phyloP scores from a whole-genome alignment of 2,113 vertebrate species.

The Labeo catla region DNA sequence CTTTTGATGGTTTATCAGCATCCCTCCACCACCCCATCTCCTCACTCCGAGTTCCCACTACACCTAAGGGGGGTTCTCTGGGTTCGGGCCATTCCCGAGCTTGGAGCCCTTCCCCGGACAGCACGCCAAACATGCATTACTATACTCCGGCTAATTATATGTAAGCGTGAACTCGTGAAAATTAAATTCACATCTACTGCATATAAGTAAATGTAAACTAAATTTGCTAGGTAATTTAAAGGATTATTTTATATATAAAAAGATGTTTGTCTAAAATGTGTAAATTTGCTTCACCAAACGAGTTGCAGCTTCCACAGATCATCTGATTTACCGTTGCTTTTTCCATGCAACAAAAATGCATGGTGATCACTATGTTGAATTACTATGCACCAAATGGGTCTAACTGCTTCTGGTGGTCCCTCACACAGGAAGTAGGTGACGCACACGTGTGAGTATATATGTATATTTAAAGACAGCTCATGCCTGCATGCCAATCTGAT shows the following conservation, averaged over 20 bases:
- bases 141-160: too few relatives aligned
- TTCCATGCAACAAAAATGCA: not conserved
- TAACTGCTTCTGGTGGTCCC: not conserved
- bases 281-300: not conserved
- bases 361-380: not conserved
- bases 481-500: not conserved
- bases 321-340: not conserved
- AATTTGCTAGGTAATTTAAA: not conserved
- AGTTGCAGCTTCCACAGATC: not conserved
- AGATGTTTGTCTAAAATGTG: not conserved
- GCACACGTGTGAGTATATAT: not conserved
- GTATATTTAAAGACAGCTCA: not conserved
- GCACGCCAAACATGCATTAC: too few relatives aligned
- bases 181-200: not conserved
- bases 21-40: too few relatives aligned
- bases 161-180: too few relatives aligned
- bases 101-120: too few relatives aligned
- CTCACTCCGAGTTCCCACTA: too few relatives aligned
- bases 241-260: not conserved
- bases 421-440: not conserved
- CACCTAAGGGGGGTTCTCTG: too few relatives aligned
- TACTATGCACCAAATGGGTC: not conserved
- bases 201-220: not conserved
- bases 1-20: too few relatives aligned
- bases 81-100: too few relatives aligned